phyloP scores from a whole-genome alignment of 2,113 vertebrate species.

The Podarcis cretensis region DNA sequence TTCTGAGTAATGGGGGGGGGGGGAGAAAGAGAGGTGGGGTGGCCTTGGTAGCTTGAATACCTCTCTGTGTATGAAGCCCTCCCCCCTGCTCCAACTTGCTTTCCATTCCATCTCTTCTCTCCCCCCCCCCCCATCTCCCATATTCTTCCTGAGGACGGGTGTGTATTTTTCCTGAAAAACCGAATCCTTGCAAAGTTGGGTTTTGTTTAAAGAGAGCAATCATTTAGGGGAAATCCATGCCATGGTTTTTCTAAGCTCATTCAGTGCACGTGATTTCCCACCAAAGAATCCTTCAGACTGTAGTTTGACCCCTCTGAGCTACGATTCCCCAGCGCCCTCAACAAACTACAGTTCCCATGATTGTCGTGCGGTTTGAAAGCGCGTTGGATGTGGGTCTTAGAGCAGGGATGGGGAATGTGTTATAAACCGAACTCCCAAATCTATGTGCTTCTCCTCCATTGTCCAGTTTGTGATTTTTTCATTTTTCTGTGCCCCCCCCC shows the following conservation, averaged over 20 bases:
- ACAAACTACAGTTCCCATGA: too few species aligned
- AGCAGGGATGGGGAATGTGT: too few species aligned
- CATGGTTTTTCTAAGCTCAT: neutral
- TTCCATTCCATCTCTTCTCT: too few species aligned
- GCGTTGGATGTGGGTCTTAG: too few species aligned
- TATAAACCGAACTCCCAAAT: too few species aligned
- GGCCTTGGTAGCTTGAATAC: conserved; percentile 2
- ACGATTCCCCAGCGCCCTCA: too few species aligned
- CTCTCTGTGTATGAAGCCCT: neutral
- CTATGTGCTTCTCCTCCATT: neutral
- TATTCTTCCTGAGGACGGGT: neutral
- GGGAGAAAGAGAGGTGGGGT: neutral
- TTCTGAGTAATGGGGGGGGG: conserved; percentile 48
- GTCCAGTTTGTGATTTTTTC: neutral
- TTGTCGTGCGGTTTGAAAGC: too few species aligned
- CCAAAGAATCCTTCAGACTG: neutral
- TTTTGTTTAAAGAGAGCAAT: neutral
- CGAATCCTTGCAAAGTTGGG: neutral
- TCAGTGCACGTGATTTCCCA: neutral
- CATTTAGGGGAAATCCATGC: too few species aligned
- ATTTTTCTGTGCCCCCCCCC: neutral
- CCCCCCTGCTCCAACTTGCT: neutral
- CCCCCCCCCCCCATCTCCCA: neutral
- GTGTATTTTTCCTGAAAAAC: neutral
- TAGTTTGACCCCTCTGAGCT: neutral